phyloP scores from a whole-genome alignment of 2,797 vertebrate species.

The Dendrocincla tyrannina region DNA sequence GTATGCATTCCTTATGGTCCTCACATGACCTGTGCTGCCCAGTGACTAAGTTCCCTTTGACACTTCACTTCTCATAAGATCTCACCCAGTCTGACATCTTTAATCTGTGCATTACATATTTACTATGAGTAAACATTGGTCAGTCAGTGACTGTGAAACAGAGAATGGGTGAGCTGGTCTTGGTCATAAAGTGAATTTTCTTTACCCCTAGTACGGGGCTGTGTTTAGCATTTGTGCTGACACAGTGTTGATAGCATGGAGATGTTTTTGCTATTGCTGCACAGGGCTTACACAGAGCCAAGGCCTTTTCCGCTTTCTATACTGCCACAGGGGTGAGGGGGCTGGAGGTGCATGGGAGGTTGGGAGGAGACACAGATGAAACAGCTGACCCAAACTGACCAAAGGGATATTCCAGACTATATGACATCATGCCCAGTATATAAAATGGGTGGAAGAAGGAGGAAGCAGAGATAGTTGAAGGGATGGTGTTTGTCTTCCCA shows the following conservation, averaged over 20 bases:
- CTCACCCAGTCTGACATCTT: neutral
- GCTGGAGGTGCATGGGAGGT: accelerated
- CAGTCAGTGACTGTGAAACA: neutral
- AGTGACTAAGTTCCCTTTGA: neutral
- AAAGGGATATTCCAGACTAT: neutral
- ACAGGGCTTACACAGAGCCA: neutral
- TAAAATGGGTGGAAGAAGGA: neutral
- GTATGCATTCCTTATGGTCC: neutral
- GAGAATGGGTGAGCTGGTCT: neutral
- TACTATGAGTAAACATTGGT: neutral
- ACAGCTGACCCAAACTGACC: accelerated
- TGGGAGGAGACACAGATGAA: neutral
- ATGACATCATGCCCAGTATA: accelerated
- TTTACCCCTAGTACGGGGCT: neutral
- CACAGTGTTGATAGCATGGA: neutral
- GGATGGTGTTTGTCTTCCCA: neutral
- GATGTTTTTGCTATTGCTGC: neutral
- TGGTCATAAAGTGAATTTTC: neutral
- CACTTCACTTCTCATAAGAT: neutral
- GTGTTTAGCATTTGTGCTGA: neutral
- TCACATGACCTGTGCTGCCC: neutral
- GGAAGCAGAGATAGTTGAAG: neutral
- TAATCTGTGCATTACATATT: neutral
- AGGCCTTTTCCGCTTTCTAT: accelerated
- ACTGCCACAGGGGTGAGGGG: neutral